These are phyloP conservation scores for Luehdorfia chinensis DNA, from an alignment of 1,140 invertebrate species.

Conservation along the genomic window DNA sequence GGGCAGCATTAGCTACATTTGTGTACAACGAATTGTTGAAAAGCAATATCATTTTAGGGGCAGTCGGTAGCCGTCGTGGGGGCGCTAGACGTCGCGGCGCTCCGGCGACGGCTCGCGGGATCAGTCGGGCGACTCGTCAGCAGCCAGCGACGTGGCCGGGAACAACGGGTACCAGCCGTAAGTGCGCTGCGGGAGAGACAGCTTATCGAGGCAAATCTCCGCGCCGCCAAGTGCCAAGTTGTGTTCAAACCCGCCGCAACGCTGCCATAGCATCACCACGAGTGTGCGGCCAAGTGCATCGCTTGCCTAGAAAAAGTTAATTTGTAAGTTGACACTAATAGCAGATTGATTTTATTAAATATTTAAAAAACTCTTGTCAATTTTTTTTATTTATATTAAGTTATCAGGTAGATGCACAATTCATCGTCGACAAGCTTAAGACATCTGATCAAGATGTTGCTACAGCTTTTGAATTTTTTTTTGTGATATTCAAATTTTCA, in stretches of 20 bases:
- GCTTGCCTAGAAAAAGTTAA: constrained; percentile 76
- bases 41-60: constrained; percentile 21
- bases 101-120: constrained; percentile 73
- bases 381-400: no score
- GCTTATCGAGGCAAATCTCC: constrained; percentile 87
- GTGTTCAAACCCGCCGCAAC: constrained; percentile 90
- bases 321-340: no score
- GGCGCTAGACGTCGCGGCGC: constrained; percentile 48
- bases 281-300: constrained; percentile 91
- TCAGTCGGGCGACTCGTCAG: constrained; percentile 71
- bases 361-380: no score
- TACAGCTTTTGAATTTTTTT: no score
- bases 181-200: constrained; percentile 86
- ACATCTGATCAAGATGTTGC: no score
- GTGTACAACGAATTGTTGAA: no score
- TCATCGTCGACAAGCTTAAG: no score
- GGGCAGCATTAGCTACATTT: no score
- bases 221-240: constrained; percentile 92
- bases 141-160: constrained; percentile 77
- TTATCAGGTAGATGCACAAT: no score
- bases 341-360: no score
- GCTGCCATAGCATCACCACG: constrained; percentile 94
- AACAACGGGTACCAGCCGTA: constrained; percentile 94
- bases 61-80: constrained; percentile 22
- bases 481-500: no score